Evolutionary conservation across 2,113 vertebrate species (phyloP).

Genomic region (Pagrus major): DNA sequence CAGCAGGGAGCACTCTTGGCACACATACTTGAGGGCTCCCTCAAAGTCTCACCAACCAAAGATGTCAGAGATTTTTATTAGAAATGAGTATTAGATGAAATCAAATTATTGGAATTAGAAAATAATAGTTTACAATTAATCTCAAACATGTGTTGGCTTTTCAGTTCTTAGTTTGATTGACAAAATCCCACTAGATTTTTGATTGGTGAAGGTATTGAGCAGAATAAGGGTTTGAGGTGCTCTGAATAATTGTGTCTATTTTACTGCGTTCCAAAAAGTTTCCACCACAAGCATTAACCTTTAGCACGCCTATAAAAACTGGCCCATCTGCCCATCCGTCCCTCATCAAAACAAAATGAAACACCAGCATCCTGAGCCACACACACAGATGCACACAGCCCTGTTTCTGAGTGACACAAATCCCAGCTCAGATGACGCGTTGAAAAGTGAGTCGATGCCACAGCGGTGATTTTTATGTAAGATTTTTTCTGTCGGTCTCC

Average conservation of each 20-base stretch:
- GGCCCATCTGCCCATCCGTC: conserved; percentile 21
- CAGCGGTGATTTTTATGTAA: conserved; percentile 52
- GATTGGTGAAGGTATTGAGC: neutral
- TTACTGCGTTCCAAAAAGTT: conserved; percentile 7
- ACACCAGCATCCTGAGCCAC: conserved; percentile 49
- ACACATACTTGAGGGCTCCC: conserved; percentile 49
- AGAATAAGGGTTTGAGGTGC: conserved; percentile 5
- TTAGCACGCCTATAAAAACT: conserved; percentile 35
- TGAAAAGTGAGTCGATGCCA: conserved; percentile 58
- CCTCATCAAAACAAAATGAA: conserved; percentile 67
- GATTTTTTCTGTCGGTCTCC: conserved; percentile 48
- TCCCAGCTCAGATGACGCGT: conserved; percentile 49
- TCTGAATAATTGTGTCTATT: conserved; percentile 46
- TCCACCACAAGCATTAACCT: conserved; percentile 8
- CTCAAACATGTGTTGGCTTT: conserved; percentile 13
- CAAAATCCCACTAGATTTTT: neutral
- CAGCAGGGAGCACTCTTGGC: conserved; percentile 83
- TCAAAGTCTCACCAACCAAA: neutral
- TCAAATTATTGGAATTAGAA: conserved; percentile 40
- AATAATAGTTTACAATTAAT: conserved; percentile 43
- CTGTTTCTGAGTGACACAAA: conserved; percentile 62
- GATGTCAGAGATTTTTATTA: conserved; percentile 34
- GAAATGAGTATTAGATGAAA: conserved; percentile 38
- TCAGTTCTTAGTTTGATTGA: conserved; percentile 18
- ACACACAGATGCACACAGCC: conserved; percentile 24